Conservation (phyloP, 2,113 vertebrate genomes). For the Campylomormyrus tamandua region DNA sequence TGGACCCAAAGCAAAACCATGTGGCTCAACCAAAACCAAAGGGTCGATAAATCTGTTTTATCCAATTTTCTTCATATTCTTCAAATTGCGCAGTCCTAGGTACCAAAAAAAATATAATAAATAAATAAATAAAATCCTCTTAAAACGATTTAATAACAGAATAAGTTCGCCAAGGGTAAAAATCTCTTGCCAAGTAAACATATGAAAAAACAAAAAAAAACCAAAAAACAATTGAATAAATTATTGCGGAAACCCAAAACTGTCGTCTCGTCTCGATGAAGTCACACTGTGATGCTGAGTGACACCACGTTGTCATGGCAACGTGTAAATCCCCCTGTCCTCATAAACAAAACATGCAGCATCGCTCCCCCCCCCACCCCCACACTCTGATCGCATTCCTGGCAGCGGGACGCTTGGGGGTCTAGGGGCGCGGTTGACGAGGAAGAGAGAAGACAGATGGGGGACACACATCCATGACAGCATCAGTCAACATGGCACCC, state of each 20-base stretch:
- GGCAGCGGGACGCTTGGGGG: background rate
- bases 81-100: background rate
- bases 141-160: background rate
- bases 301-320: background rate
- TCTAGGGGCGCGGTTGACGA: background rate
- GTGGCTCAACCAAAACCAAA: slow-evolving; percentile 1
- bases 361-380: background rate
- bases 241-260: background rate
- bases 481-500: slow-evolving; percentile 3
- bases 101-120: background rate
- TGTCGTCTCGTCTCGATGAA: background rate
- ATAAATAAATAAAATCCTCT: background rate
- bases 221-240: slow-evolving; percentile 9
- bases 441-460: background rate
- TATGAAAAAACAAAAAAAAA: background rate
- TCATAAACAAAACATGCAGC: slow-evolving; percentile 1
- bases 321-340: background rate
- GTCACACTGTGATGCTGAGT: background rate
- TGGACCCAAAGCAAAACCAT: slow-evolving; percentile 8
- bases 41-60: background rate
- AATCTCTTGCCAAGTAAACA: background rate
- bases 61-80: slow-evolving; percentile 6
- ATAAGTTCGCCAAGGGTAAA: background rate
- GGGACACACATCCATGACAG: background rate
- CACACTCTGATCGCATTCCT: background rate